Evolutionary conservation across 1,140 invertebrate genomes (phyloP), one percentile per base, ranked within the genome.

Genomic region (Leptinotarsa undecemlineata): DNA sequence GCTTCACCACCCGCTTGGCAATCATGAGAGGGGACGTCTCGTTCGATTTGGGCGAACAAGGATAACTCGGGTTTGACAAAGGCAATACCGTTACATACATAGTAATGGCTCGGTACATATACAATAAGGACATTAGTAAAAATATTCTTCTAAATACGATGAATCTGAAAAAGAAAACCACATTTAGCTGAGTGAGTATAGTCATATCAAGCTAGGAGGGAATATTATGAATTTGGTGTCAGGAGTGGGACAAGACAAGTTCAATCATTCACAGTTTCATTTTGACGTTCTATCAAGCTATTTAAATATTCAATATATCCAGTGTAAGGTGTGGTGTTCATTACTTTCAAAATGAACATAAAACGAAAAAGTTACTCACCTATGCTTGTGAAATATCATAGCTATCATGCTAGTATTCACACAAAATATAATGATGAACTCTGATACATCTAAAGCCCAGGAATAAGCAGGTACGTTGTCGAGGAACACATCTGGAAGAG

Each of bases 71-170:
- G 85, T 92, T 94, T 15, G 94, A 90, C 17, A 95, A 88, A 51
- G 95, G 95, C 83, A 96, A 87, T 63, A 95, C 94, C 3, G 95
- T 96, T 61, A 96, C 94, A 85, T 91, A 95, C 93, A 96, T 96
- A 62, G 94, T 96, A 62, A 96, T 86, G 70, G 93, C 94, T 51
- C 95, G 90, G 89, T 96, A 94, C 86, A 96, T 89, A 84, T 97
- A 96, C 76, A 96, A 85, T 70, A 96, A 84, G 21, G 93, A 92
- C 86, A 96, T 90, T 71, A 96, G 89, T 71, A 96, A 87, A 84
- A 95, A 96, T 82, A 95, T 85, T 79, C 95, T 87, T 77, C 95
- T 89, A 77, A 94, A 89, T 57, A 96, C 91, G 79, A 96, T 96
- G 85, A 94, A 95, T 81, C 93, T 93, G 81, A 26, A 88, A 87